Evolutionary conservation across 2,797 vertebrate species (phyloP), one percentile per base, ranked within the genome.

Genomic region (Vespertilio murinus): DNA sequence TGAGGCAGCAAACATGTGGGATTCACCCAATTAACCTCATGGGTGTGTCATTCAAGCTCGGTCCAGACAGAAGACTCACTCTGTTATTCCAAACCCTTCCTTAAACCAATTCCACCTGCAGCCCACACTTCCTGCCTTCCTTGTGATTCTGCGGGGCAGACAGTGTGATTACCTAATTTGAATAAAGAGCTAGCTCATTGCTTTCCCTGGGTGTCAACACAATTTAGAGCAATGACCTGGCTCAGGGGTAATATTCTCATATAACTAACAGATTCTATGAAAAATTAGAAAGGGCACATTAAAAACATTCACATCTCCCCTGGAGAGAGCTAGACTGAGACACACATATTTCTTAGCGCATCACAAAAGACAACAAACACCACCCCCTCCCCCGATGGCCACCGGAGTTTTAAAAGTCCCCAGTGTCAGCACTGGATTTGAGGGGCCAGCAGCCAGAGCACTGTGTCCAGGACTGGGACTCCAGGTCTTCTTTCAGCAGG

Each of bases 151-250:
- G n/a, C 56, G 78, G 77, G 67, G 14, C 73, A 90, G 86, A 74
- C 33, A 35, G 65, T 71, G 10, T 70, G 84, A 93, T 79, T 52
- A 80, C 69, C 79, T 88, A 45, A 93, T 90, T 97, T 96, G 95
- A 97, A 90, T 86, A 70, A 83, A 90, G 92, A 91, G 67, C 71
- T 65, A 40, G 10, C 71, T 95, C 61, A 22, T 25, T 94, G 74
- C 86, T 90, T 67, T 70, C 52, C 28, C 82, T 35, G 35, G 45
- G 56, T 80, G 23, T 75, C 54, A 91, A 80, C 69, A 81, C 89
- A 61, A 96, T 82, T 82, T 42, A 35, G 61, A 94, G 75, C 33
- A 56, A 74, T 86, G 94, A 78, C 81, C 94, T 70, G 79, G 73
- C 40, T 86, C 17, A 2, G 85, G 13, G 59, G 88, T 65, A 88